Evolutionary conservation across 2,113 vertebrate species (phyloP), one percentile per base, ranked within the genome.

Genomic region (Rhadina sibilatrix): DNA sequence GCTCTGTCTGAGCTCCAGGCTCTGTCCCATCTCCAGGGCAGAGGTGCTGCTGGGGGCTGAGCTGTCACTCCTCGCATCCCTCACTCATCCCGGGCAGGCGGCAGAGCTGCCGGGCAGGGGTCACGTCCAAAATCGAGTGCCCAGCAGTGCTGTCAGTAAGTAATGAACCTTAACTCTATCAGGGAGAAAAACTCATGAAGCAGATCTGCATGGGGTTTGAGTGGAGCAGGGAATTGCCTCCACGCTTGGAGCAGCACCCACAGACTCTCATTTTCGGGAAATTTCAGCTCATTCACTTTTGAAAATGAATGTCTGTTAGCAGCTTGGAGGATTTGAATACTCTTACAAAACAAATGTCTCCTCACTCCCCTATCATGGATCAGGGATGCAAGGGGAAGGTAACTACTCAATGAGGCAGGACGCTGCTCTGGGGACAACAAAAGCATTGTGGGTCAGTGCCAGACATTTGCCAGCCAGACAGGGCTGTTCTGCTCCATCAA

Each of bases 401-500:
- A 15, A 37, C 25, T 2, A 7, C 23, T 5, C 44, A 3, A 19
- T 0, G 27, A 44, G 89, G 54, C 83, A 74, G 83, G 86, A 77
- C 24, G 0, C 91, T 38, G 79, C 57, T 63, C 44, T 0, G 0
- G 70, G 10, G 2, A 64, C 80, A 72, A 19, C 87, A 53, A 28
- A 68, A 40, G 28, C 37, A 0, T 12, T 2, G 38, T 46, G 72
- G 72, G 81, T 30, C 81, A 4, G 64, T 33, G 93, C 66, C 89
- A 87, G 64, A 33, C 12, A 25, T 4, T 50, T 6, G 2, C 72
- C 60, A 87, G 92, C 11, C 90, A 82, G 84, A 0, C 90, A 4
- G 66, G 75, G 85, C 94, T 90, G 82, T 61, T 88, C 24, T 22
- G 46, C 83, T 94, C 88, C 88, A 49, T 90, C 85, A 83, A 27